Evolutionary conservation across 2,888 invertebrate species (phyloP).

Genomic region (Euclidia mi): DNA sequence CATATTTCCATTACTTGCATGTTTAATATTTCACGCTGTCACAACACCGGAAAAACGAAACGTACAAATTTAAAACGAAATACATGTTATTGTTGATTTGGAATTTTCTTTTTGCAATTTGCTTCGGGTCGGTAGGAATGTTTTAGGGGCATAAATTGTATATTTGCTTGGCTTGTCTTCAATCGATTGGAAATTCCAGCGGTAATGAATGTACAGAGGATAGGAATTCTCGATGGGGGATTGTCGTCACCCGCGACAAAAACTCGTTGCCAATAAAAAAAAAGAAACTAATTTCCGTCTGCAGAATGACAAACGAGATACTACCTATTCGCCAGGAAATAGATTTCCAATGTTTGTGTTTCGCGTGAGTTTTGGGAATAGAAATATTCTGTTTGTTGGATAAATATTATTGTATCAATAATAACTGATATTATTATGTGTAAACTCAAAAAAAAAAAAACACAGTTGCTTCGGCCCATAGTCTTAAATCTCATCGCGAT

Average conservation of each 20-base stretch:
- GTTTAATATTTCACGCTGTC: neutral
- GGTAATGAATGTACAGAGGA: slow-evolving; percentile 60
- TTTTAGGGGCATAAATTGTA: slow-evolving; percentile 54
- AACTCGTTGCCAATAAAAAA: slow-evolving; percentile 56
- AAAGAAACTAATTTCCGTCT: slow-evolving; percentile 59
- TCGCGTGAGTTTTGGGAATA: no score
- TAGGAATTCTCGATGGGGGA: slow-evolving; percentile 50
- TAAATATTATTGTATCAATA: no score
- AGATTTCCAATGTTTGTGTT: slow-evolving; percentile 5
- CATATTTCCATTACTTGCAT: neutral
- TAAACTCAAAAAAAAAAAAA: no score
- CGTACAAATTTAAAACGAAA: slow-evolving; percentile 9
- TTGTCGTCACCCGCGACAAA: slow-evolving; percentile 55
- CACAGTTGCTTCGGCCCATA: no score
- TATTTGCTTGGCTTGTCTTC: slow-evolving; percentile 64
- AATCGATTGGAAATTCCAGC: slow-evolving; percentile 68
- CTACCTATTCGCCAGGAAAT: slow-evolving; percentile 13
- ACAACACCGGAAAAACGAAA: neutral
- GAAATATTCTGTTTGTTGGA: no score
- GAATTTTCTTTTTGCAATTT: slow-evolving; percentile 38
- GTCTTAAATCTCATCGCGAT: no score
- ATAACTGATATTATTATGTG: no score
- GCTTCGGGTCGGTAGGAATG: slow-evolving; percentile 40
- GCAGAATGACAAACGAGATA: slow-evolving; percentile 33
- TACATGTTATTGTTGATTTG: slow-evolving; percentile 11